Percentiles rank a stretch among this genome's conserved stretches.
phyloP scores from a whole-genome alignment of 2,113 vertebrate species.

The Paradoxurus hermaphroditus region DNA sequence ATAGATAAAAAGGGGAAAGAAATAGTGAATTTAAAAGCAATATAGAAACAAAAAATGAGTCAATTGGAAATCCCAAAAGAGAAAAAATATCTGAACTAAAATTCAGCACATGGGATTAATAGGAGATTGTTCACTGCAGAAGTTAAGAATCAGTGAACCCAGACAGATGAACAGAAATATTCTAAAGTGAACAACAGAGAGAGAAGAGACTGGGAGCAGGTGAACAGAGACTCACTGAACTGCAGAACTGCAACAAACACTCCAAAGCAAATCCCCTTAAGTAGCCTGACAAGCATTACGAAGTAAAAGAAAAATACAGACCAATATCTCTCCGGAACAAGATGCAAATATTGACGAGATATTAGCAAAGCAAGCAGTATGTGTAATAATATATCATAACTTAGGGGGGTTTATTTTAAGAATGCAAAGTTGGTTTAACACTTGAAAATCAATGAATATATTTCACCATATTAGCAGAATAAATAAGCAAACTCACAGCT shows the following conservation, averaged over 20 bases:
- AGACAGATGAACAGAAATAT: background rate
- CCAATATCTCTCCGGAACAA: background rate
- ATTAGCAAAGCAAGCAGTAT: background rate
- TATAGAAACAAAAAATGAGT: background rate
- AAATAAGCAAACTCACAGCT: background rate
- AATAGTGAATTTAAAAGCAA: background rate
- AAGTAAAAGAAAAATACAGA: background rate
- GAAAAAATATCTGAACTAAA: background rate
- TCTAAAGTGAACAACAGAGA: background rate
- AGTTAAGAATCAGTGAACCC: background rate
- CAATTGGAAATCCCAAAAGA: background rate
- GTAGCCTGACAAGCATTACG: background rate
- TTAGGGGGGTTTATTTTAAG: background rate
- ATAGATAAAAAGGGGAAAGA: background rate
- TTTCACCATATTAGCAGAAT: background rate
- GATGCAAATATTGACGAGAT: background rate
- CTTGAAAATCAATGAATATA: background rate
- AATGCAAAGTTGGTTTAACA: background rate
- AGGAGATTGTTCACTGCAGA: background rate
- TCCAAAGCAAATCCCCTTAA: background rate
- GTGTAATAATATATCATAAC: background rate
- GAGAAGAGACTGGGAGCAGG: background rate
- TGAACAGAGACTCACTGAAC: background rate
- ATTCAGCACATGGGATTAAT: background rate
- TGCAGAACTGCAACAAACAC: background rate